Conservation (phyloP, 2,797 vertebrate genomes). For the Synaphobranchus kaupii region DNA sequence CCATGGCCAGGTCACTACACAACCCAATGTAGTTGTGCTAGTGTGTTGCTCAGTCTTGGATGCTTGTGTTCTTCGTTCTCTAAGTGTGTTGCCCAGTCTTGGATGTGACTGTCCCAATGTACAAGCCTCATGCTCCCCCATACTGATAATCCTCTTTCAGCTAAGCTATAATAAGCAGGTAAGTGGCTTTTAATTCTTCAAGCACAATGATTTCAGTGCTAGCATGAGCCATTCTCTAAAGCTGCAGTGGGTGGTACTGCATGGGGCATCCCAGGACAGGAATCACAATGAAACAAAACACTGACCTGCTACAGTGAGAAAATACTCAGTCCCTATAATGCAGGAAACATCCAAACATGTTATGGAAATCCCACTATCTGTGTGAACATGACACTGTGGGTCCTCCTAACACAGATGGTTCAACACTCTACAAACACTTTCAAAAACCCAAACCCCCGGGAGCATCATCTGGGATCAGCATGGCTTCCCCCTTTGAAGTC, state of each 20-base stretch:
- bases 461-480: not conserved
- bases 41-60: too few relatives aligned
- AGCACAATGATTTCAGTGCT: not conserved
- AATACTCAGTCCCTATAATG: not conserved
- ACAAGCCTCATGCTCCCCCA: not conserved
- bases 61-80: too few relatives aligned
- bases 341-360: not conserved
- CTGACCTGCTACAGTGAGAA: not conserved
- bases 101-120: not conserved
- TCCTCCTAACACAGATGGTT: not conserved
- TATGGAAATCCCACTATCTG: not conserved
- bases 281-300: not conserved
- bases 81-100: not conserved
- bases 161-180: not conserved
- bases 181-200: not conserved
- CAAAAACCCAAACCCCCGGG: not conserved
- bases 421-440: too few relatives aligned
- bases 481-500: not conserved
- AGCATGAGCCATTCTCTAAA: not conserved
- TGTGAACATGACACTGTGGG: not conserved
- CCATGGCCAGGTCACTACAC: too few relatives aligned
- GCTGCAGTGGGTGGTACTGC: not conserved
- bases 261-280: not conserved
- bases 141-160: slow-evolving; percentile 18
- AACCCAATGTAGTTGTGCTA: too few relatives aligned